These are phyloP conservation scores for Melanchra persicariae DNA, from an alignment of 2,888 invertebrate species.

Conservation along the genomic window DNA sequence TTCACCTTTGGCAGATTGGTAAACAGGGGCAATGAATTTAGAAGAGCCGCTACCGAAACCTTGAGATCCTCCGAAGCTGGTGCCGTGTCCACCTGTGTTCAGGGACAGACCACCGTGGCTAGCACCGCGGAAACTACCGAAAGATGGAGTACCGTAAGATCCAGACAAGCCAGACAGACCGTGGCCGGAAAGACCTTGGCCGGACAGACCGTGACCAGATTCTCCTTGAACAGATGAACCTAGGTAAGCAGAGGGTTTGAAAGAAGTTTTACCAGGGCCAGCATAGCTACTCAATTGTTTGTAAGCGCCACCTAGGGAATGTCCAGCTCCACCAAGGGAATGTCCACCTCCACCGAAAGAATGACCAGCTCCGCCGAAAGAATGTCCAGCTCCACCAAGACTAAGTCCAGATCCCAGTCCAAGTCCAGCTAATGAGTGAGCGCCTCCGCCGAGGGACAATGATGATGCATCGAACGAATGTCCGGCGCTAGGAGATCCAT, in stretches of 20 bases:
- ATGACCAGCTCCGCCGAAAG: slow-evolving; percentile 60
- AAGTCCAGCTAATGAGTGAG: slow-evolving; percentile 71
- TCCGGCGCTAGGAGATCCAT: slow-evolving; percentile 74
- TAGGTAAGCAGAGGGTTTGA: slow-evolving; percentile 87
- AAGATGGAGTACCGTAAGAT: slow-evolving; percentile 78
- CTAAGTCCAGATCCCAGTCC: slow-evolving; percentile 62
- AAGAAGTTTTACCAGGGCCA: slow-evolving; percentile 80
- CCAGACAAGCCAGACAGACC: slow-evolving; percentile 77
- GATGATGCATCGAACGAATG: slow-evolving; percentile 68
- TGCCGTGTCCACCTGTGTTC: slow-evolving; percentile 58
- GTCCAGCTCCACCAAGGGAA: slow-evolving; percentile 72
- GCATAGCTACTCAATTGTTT: slow-evolving; percentile 77
- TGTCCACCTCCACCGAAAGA: slow-evolving; percentile 66
- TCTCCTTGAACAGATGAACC: slow-evolving; percentile 84
- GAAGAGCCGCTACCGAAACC: slow-evolving; percentile 78
- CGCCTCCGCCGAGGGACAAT: slow-evolving; percentile 65
- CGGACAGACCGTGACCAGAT: slow-evolving; percentile 75
- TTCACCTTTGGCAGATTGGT: slow-evolving; percentile 79
- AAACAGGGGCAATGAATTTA: slow-evolving; percentile 79
- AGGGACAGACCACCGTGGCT: slow-evolving; percentile 70
- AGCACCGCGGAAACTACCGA: slow-evolving; percentile 71
- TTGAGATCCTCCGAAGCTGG: slow-evolving; percentile 77
- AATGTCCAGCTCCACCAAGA: slow-evolving; percentile 65
- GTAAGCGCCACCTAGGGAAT: slow-evolving; percentile 76
- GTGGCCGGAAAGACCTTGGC: slow-evolving; percentile 76